phyloP scores from a whole-genome alignment of 2,113 vertebrate species.

The Fregata magnificens region DNA sequence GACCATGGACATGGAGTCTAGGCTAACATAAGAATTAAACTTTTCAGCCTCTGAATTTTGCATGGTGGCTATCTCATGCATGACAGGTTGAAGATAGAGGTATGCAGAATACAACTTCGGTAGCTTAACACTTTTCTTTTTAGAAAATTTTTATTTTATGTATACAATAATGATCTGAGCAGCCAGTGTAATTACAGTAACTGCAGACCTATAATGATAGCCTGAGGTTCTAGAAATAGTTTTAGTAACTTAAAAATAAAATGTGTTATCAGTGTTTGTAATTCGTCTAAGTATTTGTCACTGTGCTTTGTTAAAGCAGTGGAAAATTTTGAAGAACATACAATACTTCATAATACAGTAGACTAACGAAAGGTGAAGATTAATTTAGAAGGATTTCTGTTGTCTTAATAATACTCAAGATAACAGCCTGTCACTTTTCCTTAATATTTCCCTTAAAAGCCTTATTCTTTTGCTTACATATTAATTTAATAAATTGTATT shows the following conservation, averaged over 20 bases:
- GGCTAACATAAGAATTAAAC: background rate
- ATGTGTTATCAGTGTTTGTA: background rate
- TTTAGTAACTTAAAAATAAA: background rate
- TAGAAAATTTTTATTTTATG: background rate
- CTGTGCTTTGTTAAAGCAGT: background rate
- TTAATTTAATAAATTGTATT: background rate
- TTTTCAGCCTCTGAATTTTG: background rate
- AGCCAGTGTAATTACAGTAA: background rate
- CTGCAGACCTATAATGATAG: background rate
- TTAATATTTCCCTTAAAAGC: background rate
- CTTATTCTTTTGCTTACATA: background rate
- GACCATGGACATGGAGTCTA: background rate
- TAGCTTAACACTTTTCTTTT: background rate
- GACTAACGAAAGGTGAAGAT: background rate
- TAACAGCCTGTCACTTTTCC: background rate
- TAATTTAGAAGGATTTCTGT: background rate
- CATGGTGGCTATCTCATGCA: rapidly evolving
- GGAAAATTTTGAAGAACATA: background rate
- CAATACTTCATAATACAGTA: background rate
- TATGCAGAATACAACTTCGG: background rate
- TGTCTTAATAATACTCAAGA: background rate
- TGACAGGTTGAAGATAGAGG: background rate
- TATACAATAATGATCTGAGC: background rate
- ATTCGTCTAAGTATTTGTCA: background rate
- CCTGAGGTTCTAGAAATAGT: background rate